Conservation (phyloP, 2,113 vertebrate genomes). For the Glaucomys volans region DNA sequence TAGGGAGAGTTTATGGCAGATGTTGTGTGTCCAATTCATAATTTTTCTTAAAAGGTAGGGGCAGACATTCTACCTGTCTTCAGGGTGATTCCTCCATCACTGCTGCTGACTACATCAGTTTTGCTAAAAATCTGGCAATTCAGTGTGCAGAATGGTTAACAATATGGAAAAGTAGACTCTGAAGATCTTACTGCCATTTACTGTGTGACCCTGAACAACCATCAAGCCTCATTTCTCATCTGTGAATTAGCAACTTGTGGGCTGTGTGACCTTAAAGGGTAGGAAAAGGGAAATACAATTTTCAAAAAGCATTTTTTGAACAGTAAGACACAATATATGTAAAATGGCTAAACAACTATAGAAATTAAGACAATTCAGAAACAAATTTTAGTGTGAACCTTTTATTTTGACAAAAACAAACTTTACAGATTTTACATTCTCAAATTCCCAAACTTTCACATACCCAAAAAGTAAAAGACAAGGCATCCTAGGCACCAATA, state of each 20-base stretch:
- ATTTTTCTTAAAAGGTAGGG: neutral
- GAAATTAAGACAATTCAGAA: constrained; percentile 41
- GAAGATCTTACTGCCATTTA: neutral
- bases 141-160: neutral
- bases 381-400: constrained; percentile 39
- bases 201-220: neutral
- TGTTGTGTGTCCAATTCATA: neutral
- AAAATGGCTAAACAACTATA: neutral
- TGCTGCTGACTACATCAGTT: neutral
- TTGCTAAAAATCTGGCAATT: neutral
- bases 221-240: neutral
- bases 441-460: constrained; percentile 66
- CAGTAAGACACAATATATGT: neutral
- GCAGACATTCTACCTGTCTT: neutral
- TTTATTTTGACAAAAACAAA: constrained; percentile 85
- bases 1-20: neutral
- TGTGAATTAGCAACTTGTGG: neutral
- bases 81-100: neutral
- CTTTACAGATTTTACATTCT: constrained; percentile 76
- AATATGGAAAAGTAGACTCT: neutral
- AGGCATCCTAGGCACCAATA: constrained; percentile 74
- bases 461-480: constrained; percentile 74
- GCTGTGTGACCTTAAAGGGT: neutral
- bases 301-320: constrained; percentile 10
- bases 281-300: neutral